phyloP scores from a whole-genome alignment of 92 coral and sea anemone genomes.

The Bergia puertoricense region DNA sequence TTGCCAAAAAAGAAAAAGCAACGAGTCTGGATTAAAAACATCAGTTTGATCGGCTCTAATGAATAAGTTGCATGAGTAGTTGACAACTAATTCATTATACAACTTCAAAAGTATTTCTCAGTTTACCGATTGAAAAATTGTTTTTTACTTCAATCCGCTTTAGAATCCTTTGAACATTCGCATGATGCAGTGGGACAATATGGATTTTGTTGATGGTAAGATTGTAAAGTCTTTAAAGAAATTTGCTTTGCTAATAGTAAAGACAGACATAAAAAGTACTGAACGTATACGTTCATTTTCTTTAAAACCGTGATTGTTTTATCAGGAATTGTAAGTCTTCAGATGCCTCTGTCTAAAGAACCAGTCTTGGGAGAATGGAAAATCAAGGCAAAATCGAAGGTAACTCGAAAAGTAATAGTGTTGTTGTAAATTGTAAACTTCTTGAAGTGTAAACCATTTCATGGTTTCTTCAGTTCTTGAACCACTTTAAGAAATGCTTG shows the following conservation, averaged over 20 bases:
- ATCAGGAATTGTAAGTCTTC: slow-evolving; percentile 75
- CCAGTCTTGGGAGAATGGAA: slow-evolving; percentile 84
- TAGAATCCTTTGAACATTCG: slow-evolving; percentile 72
- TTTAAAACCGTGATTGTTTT: neutral
- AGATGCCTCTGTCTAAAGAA: slow-evolving; percentile 71
- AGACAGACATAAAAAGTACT: neutral
- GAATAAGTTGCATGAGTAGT: neutral
- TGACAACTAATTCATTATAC: neutral
- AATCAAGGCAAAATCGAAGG: slow-evolving; percentile 65
- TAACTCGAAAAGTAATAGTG: neutral
- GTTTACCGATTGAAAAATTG: neutral
- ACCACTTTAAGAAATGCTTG: no score
- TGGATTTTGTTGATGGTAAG: slow-evolving; percentile 56
- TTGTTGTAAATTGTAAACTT: no score
- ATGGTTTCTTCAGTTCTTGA: no score
- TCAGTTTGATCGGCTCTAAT: no score
- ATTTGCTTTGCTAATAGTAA: neutral
- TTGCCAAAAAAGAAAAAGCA: no score
- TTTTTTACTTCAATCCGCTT: neutral
- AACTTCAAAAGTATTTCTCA: neutral
- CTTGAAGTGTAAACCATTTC: no score
- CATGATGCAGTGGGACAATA: slow-evolving; percentile 74
- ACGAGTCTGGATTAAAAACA: no score
- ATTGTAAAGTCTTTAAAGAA: neutral
- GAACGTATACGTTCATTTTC: neutral